Evolutionary conservation across 64 coral and sea anemone species (phyloP), one percentile per base, ranked within the genome.

Genomic region (Catalaphyllia jardinei): DNA sequence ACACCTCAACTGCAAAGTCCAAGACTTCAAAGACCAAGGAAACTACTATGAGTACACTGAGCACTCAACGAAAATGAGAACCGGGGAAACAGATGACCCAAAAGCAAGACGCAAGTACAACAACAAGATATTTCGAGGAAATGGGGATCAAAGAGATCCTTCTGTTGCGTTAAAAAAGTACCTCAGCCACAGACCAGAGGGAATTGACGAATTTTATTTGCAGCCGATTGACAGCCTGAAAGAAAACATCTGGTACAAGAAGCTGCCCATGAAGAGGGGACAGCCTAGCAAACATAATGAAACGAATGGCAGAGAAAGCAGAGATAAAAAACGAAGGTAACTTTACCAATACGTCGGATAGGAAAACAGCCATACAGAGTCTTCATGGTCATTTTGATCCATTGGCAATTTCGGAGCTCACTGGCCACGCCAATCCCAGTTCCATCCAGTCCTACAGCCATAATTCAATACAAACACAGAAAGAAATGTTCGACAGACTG

Each of bases 211-310:
- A 31, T 86, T 91, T 76, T 65, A 85, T 49, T 73, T 89, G 18
- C 72, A 84, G 79, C 80, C 79, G 17, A 91, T 86, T n/a, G 79
- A 86, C 19, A 86, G 74, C 60, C 59, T 50, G 25, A 91, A 91
- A 16, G 31, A 69, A 60, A 75, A 88, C 60, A 76, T 88, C 18
- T 78, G 87, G 87, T 78, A 77, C 59, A 88, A 88, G 29, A 92
- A 63, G 65, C 60, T 89, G 14, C 59, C 57, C 31, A 4, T 89
- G 20, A 79, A 78, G 60, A 51, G 29, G n/a, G 30, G 78, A 80
- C 38, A 29, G 88, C 35, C 62, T 82, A 20, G 78, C 35, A 31
- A 63, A 67, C 12, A 82, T 80, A 18, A 89, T 67, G 75, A 89
- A 81, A 55, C 29, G 54, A 71, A 29, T 87, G 86, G 46, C 51